Percentiles rank a stretch among this genome's conserved stretches.
Evolutionary conservation across 1,140 invertebrate genomes (phyloP).

Genomic region (Diabrotica virgifera): DNA sequence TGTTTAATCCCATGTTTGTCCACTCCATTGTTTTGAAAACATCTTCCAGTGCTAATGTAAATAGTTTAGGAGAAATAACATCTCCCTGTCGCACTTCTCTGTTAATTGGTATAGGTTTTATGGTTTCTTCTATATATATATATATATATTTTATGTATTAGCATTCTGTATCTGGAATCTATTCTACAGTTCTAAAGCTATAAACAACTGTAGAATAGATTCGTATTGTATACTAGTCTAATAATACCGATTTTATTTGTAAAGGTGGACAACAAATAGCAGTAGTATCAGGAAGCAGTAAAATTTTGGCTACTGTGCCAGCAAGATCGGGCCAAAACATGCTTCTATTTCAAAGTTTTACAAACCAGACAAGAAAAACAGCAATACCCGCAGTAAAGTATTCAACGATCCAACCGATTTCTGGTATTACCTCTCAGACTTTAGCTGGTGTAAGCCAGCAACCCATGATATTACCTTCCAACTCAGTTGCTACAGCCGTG

Average conservation of each 20-base stretch:
- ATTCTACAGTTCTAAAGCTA: too few species aligned
- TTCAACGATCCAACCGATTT: constrained; percentile 49
- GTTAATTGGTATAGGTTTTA: too few species aligned
- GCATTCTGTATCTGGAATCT: too few species aligned
- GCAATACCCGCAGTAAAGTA: constrained; percentile 52
- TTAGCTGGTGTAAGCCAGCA: constrained; percentile 41
- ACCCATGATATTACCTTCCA: constrained; percentile 41
- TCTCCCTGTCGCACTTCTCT: too few species aligned
- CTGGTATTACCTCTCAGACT: constrained; percentile 45
- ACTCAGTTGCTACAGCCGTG: constrained; percentile 40
- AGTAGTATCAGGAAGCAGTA: constrained; percentile 66
- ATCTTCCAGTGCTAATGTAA: too few species aligned
- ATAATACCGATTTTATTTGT: constrained; percentile 45
- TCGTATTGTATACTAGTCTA: too few species aligned
- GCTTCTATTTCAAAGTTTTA: constrained; percentile 55
- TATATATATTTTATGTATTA: too few species aligned
- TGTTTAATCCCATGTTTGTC: too few species aligned
- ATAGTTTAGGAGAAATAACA: too few species aligned
- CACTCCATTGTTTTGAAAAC: too few species aligned
- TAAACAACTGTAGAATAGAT: too few species aligned
- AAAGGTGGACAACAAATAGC: constrained; percentile 68
- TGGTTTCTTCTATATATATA: too few species aligned
- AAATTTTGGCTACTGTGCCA: constrained; percentile 61
- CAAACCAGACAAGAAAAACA: constrained; percentile 52
- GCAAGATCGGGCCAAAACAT: constrained; percentile 55